Percentiles rank a stretch among this genome's conserved stretches.
These are phyloP conservation scores for Gymnobelideus leadbeateri DNA, from an alignment of 2,113 vertebrate species.

Conservation along the genomic window DNA sequence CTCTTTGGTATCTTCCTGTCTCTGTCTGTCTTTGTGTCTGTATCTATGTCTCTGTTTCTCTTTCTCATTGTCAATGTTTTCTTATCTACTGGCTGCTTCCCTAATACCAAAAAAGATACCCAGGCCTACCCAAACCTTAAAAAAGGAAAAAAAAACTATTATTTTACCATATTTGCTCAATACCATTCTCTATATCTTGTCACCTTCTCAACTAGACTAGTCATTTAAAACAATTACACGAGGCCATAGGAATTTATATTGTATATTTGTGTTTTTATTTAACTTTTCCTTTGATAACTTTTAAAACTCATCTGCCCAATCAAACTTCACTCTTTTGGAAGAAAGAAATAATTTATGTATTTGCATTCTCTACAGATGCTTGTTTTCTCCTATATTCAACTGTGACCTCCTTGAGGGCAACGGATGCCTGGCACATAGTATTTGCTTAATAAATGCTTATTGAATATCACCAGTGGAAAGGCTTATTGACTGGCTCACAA, in stretches of 20 bases:
- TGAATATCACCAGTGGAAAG: too few species aligned
- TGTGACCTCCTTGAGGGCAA: background rate
- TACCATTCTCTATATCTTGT: background rate
- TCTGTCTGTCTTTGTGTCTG: too few species aligned
- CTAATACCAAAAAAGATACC: too few species aligned
- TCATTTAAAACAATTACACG: background rate
- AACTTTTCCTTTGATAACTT: constrained; percentile 8
- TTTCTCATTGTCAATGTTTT: too few species aligned
- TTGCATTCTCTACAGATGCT: background rate
- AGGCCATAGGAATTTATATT: background rate
- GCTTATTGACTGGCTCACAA: background rate
- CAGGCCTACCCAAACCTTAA: too few species aligned
- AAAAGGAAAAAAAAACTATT: too few species aligned
- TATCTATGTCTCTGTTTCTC: too few species aligned
- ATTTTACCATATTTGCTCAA: background rate
- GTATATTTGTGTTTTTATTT: background rate
- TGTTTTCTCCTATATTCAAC: background rate
- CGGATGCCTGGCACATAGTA: too few species aligned
- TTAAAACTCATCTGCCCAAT: background rate
- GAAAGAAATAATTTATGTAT: background rate
- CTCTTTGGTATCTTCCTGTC: too few species aligned
- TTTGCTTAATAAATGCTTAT: too few species aligned
- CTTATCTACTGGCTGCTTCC: too few species aligned
- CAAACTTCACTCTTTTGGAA: background rate
- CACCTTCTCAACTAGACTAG: background rate